Evolutionary conservation across 2,113 vertebrate genomes (phyloP).

Genomic region (Sprattus sprattus): DNA sequence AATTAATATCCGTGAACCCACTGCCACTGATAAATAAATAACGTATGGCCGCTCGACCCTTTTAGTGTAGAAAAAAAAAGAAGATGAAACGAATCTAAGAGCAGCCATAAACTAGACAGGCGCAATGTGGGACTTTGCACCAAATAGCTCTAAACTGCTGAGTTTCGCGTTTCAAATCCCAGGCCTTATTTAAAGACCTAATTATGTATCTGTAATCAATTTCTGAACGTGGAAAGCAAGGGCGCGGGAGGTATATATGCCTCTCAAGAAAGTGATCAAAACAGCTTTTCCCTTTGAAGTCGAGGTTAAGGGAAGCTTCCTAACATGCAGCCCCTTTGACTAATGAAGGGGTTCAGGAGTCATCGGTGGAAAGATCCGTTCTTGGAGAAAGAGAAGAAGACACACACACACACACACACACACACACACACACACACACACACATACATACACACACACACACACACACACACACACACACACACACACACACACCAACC

Average conservation of each 20-base stretch:
- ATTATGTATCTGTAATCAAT: constrained; percentile 44
- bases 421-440: not conserved
- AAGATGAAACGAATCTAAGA: constrained; percentile 23
- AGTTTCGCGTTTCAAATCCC: constrained; percentile 21
- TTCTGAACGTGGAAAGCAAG: constrained; percentile 33
- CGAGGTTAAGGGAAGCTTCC: constrained; percentile 22
- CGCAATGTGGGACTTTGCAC: constrained; percentile 10
- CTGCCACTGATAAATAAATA: constrained; percentile 8
- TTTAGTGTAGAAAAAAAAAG: not conserved
- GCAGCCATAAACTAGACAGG: constrained; percentile 14
- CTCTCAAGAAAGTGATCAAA: constrained; percentile 34
- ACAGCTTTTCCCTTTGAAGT: constrained; percentile 34
- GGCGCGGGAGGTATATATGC: constrained; percentile 1
- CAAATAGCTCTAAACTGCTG: constrained; percentile 32
- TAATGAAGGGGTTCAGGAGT: constrained; percentile 33
- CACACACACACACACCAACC: not conserved
- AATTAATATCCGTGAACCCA: constrained; percentile 26
- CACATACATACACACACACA: no score
- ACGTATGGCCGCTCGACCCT: not conserved
- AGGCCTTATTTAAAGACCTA: constrained; percentile 41
- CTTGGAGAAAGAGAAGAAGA: not conserved
- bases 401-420: not conserved
- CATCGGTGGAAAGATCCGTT: constrained; percentile 17
- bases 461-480: not conserved
- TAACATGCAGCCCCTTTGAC: constrained; percentile 26